Conservation (phyloP, 2,797 vertebrate genomes). For the Rhinatrema bivittatum region DNA sequence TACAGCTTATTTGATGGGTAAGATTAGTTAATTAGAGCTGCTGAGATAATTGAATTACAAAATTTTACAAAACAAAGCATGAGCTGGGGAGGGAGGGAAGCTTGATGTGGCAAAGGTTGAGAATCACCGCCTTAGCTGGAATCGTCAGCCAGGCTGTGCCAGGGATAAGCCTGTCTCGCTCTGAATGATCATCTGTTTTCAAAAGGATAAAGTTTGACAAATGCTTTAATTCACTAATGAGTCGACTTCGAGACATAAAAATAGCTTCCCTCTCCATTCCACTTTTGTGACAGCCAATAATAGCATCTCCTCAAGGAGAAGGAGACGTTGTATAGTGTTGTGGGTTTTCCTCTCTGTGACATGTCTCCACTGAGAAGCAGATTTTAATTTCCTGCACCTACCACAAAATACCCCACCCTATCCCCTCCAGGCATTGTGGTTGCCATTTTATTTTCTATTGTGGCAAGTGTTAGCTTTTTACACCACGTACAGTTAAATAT, state of each 20-base stretch:
- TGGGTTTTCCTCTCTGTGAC: conserved; percentile 36
- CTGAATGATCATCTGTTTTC: no score
- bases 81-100: no score
- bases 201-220: no score
- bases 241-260: no score
- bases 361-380: conserved; percentile 35
- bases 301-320: conserved; percentile 23
- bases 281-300: conserved; percentile 26
- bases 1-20: no score
- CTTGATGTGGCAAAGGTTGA: no score
- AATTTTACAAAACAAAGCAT: no score
- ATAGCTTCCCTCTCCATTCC: conserved; percentile 24
- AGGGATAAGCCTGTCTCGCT: no score
- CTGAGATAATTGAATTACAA: no score
- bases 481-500: conserved; percentile 49
- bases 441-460: conserved; percentile 53
- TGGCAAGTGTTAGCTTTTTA: conserved; percentile 40
- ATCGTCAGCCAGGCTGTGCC: no score
- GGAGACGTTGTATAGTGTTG: conserved; percentile 27
- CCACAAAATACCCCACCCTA: conserved; percentile 39
- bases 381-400: conserved; percentile 43
- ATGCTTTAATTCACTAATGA: conserved; percentile 28
- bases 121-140: no score
- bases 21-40: no score
- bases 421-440: conserved; percentile 36